Conservation (phyloP, 1,140 invertebrate genomes). For the Listronotus oregonensis region DNA sequence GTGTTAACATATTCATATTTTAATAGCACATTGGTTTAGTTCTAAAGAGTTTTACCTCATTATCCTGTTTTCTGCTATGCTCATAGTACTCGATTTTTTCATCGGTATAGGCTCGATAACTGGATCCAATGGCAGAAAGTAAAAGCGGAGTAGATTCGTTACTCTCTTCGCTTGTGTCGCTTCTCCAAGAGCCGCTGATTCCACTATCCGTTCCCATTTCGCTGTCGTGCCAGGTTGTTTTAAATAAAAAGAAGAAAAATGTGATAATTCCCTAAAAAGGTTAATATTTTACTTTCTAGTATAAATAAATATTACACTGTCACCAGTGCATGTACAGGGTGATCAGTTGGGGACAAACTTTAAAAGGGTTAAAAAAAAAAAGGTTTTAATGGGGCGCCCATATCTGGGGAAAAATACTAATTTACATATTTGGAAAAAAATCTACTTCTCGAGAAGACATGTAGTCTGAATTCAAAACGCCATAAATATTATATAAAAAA, state of each 20-base stretch:
- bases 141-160: constrained; percentile 50
- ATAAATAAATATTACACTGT: no score
- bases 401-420: no score
- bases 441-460: no score
- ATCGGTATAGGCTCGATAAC: constrained; percentile 59
- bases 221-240: constrained; percentile 56
- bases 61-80: constrained; percentile 55
- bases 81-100: constrained; percentile 63
- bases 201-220: constrained; percentile 58
- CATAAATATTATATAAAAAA: no score
- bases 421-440: no score
- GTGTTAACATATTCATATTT: no score
- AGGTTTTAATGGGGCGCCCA: no score
- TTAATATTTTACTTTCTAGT: background rate
- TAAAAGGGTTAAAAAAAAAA: no score
- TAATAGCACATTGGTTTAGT: no score
- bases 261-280: constrained; percentile 60
- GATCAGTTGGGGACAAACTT: no score
- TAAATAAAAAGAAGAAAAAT: constrained; percentile 60
- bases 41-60: constrained; percentile 52
- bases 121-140: constrained; percentile 39
- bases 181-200: constrained; percentile 52
- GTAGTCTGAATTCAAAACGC: no score
- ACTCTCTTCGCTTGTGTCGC: constrained; percentile 30
- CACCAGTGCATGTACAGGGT: no score